phyloP scores from a whole-genome alignment of 1,140 invertebrate species.

The Tetramorium alpestre region DNA sequence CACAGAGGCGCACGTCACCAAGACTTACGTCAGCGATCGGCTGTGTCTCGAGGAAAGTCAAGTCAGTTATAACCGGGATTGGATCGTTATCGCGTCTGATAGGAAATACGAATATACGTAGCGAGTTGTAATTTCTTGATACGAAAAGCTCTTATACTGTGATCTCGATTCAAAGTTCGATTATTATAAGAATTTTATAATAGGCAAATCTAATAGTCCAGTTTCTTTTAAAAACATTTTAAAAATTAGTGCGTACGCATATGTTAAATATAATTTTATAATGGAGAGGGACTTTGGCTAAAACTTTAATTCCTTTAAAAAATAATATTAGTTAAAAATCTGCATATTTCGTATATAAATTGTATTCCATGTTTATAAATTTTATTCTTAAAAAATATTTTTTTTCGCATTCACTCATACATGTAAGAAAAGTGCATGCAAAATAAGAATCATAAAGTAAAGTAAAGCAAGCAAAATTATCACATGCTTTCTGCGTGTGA shows the following conservation, averaged over 20 bases:
- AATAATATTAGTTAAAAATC: neutral
- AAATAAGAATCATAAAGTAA: neutral
- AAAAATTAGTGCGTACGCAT: neutral
- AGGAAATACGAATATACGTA: neutral
- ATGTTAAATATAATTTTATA: neutral
- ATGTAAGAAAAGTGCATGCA: too few species aligned
- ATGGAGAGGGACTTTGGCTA: neutral
- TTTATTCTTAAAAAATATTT: neutral
- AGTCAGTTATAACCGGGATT: neutral
- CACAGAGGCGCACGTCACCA: conserved; percentile 7
- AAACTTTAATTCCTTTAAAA: neutral
- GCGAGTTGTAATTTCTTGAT: neutral
- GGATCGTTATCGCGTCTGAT: conserved; percentile 33
- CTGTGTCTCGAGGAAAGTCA: neutral
- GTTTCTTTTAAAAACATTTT: neutral
- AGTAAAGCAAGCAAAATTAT: neutral
- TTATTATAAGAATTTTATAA: neutral
- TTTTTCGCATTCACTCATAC: neutral
- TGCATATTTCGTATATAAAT: neutral
- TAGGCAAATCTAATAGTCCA: neutral
- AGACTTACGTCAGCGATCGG: conserved; percentile 15
- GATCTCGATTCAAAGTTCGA: neutral
- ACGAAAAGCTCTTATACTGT: neutral
- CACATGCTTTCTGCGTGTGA: neutral
- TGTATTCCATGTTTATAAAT: neutral